Evolutionary conservation across 2,797 vertebrate species (phyloP), one percentile per base, ranked within the genome.

Genomic region (Spatula clypeata): DNA sequence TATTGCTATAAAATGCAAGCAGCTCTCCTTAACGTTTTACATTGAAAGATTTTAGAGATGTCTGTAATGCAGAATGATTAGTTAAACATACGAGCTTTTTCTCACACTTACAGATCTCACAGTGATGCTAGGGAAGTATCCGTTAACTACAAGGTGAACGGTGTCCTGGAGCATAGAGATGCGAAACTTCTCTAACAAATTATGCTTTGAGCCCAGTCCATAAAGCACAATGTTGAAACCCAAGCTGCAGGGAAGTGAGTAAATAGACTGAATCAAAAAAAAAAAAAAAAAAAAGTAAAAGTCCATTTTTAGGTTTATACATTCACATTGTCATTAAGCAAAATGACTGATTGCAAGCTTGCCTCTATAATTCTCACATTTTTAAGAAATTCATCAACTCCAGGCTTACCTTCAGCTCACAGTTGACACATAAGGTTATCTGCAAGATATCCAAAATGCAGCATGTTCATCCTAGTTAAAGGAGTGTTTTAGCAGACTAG

Each of bases 91-190:
- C 13, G 54, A 79, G 44, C 64, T 96, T 95, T 95, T 82, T 82
- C 29, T 79, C 93, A 95, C 34, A 95, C 98, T 98, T 97, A 99
- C 99, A 65, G 99, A 99, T 98, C 99, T 99, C 51, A 99, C 98
- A 55, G 98, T 99, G 79, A 99, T 99, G 86, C 99, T 99, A 57
- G 99, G 99, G 95, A 99, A 99, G 96, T 99, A 99, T 81, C 99
- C 99, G 42, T 99, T 99, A 97, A 99, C 97, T 95, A 99, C 99
- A 72, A 99, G 92, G 76, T 99, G 99, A 89, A 99, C 69, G 76
- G 98, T 98, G 94, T 99, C 95, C 53, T 98, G 98, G 93, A 99
- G 97, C 95, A 98, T 84, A 82, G 98, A 98, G 13, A 93, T 91
- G 67, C 99, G 98, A 97, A 99, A 99, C 40, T 98, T 99, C 97